Evolutionary conservation across 2,888 invertebrate genomes (phyloP).

Genomic region (Sturmia bella): DNA sequence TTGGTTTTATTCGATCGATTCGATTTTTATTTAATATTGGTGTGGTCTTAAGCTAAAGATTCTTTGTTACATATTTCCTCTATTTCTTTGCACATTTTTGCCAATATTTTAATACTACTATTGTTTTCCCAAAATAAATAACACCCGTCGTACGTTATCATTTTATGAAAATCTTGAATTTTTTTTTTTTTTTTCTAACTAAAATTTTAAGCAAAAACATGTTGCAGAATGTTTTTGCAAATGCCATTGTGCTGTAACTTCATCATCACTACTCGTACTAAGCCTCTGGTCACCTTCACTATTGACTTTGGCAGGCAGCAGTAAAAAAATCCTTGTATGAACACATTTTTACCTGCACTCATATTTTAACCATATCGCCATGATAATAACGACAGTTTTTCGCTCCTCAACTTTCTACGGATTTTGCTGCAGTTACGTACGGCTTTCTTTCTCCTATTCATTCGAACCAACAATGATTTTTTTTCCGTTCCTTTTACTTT

Average conservation of each 20-base stretch:
- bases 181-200: too few species aligned
- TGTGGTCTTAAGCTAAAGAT: too few species aligned
- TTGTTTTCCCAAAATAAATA: too few species aligned
- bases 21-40: too few species aligned
- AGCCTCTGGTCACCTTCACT: slow-evolving; percentile 45
- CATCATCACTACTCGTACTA: not conserved
- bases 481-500: slow-evolving; percentile 77
- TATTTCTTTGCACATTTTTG: too few species aligned
- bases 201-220: too few species aligned
- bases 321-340: slow-evolving; percentile 32
- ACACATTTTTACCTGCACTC: slow-evolving; percentile 23
- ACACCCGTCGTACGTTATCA: too few species aligned
- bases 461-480: slow-evolving; percentile 68
- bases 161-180: too few species aligned
- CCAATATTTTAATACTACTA: too few species aligned
- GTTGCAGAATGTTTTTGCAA: too few species aligned
- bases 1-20: too few species aligned
- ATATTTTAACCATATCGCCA: slow-evolving; percentile 11
- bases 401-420: slow-evolving; percentile 14
- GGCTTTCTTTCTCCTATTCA: slow-evolving; percentile 14
- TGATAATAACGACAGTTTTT: slow-evolving; percentile 32
- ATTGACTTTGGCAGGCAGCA: slow-evolving; percentile 3
- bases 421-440: slow-evolving; percentile 31
- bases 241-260: not conserved
- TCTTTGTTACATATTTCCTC: too few species aligned